Conservation (phyloP, 1,140 invertebrate species). For the Agraylea sexmaculata region DNA sequence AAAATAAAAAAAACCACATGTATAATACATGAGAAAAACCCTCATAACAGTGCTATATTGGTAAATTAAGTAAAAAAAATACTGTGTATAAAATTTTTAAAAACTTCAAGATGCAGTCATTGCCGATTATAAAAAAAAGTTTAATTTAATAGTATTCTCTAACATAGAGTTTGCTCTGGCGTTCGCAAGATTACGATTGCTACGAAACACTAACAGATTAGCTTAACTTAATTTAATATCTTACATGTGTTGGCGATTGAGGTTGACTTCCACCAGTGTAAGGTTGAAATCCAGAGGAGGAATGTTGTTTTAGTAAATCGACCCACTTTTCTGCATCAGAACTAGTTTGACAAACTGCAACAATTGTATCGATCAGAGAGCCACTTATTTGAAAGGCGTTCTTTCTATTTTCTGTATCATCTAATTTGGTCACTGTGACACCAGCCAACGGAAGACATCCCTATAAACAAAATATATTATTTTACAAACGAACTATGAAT, state of each 20-base stretch:
- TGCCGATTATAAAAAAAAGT: background rate
- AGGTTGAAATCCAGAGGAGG: conserved; percentile 29
- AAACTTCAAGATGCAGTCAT: background rate
- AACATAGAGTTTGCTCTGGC: too few species aligned
- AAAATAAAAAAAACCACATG: too few species aligned
- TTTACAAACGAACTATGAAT: background rate
- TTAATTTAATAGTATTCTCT: too few species aligned
- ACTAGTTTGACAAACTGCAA: conserved; percentile 72
- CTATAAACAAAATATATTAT: conserved; percentile 39
- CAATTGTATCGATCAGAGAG: conserved; percentile 79
- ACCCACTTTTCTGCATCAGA: conserved; percentile 83
- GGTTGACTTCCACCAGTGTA: conserved; percentile 26
- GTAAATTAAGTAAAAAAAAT: too few species aligned
- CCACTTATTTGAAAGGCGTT: conserved; percentile 91
- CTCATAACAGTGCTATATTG: too few species aligned
- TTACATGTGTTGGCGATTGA: conserved; percentile 38
- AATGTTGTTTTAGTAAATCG: conserved; percentile 59
- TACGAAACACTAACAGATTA: too few species aligned
- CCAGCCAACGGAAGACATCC: conserved; percentile 82
- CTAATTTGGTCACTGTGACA: conserved; percentile 62
- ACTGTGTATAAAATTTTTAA: too few species aligned
- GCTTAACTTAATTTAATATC: too few species aligned
- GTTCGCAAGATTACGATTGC: too few species aligned
- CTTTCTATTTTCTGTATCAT: conserved; percentile 68
- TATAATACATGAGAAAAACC: too few species aligned